Conservation (phyloP, 1,140 invertebrate species). For the fruit fly (Drosophila melanogaster) region DNA sequence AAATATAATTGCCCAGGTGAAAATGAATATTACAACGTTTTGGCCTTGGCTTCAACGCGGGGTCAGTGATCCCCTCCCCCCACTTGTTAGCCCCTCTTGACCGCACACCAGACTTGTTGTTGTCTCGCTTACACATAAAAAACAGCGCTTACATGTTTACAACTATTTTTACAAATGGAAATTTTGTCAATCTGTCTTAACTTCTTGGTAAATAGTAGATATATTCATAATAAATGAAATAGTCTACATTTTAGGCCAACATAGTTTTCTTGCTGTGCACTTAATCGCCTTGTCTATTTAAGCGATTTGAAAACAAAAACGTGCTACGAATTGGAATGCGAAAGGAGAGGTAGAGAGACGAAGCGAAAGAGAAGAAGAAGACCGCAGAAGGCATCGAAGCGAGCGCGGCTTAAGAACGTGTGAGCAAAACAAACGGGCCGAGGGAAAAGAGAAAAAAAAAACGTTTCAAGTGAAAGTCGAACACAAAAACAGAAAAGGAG, state of each 20-base stretch:
- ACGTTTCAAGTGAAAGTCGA: conserved; percentile 68
- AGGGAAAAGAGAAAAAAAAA: conserved; percentile 47
- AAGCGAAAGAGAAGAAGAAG: conserved; percentile 5
- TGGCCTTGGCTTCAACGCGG: conserved; percentile 29
- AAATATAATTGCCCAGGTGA: conserved; percentile 14
- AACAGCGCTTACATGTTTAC: background rate
- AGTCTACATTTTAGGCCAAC: background rate
- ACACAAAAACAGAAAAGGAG: conserved; percentile 31
- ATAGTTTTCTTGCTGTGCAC: background rate
- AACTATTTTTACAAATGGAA: no score
- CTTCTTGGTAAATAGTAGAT: no score
- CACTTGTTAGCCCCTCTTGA: background rate
- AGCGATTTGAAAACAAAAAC: background rate
- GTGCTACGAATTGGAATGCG: conserved; percentile 7
- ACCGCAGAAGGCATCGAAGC: conserved; percentile 25
- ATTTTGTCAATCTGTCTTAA: no score
- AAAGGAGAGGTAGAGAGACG: background rate
- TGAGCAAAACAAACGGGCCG: conserved; percentile 48
- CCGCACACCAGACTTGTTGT: background rate
- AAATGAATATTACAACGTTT: conserved; percentile 23
- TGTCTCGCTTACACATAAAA: background rate
- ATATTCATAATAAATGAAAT: no score
- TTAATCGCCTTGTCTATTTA: background rate
- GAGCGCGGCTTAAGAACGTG: conserved; percentile 29
- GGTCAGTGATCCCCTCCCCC: conserved; percentile 13